Percentiles rank a stretch among this genome's conserved stretches.
These are phyloP conservation scores for Sepioteuthis lessoniana DNA, from an alignment of 2,888 invertebrate species.

Conservation along the genomic window DNA sequence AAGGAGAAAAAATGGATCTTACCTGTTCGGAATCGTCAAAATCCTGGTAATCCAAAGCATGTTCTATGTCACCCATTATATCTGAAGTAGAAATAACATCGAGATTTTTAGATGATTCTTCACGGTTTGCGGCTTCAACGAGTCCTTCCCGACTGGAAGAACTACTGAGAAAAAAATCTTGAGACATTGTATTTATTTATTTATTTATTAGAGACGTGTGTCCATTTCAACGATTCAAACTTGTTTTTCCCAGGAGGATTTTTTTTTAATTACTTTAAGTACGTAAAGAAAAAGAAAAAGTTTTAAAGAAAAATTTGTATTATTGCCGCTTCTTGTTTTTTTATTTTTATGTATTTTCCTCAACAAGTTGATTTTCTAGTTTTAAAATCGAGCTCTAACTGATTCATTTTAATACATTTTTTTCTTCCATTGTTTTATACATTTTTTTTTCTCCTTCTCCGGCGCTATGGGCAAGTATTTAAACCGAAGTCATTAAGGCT, in stretches of 20 bases:
- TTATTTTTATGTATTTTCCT: too few relatives aligned
- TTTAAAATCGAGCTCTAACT: neutral
- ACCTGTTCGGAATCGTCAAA: neutral
- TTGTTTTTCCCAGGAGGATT: neutral
- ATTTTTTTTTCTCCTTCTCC: neutral
- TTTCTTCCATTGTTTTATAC: neutral
- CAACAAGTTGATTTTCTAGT: neutral
- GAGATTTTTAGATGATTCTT: neutral
- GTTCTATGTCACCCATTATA: neutral
- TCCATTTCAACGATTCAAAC: neutral
- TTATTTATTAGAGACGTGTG: neutral
- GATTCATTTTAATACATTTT: neutral
- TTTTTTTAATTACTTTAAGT: neutral
- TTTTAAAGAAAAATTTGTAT: too few relatives aligned
- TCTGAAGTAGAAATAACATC: conserved; percentile 33
- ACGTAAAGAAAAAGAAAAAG: neutral
- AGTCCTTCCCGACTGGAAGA: conserved; percentile 4
- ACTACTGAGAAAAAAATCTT: neutral
- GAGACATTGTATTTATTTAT: neutral
- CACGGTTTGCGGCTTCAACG: neutral
- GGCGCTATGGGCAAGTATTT: too few relatives aligned
- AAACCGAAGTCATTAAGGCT: too few relatives aligned
- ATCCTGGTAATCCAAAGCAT: neutral
- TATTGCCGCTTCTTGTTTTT: neutral
- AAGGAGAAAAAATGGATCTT: neutral